These are phyloP conservation scores for Elephas maximus DNA, from an alignment of 2,113 vertebrate genomes.

Conservation along the genomic window DNA sequence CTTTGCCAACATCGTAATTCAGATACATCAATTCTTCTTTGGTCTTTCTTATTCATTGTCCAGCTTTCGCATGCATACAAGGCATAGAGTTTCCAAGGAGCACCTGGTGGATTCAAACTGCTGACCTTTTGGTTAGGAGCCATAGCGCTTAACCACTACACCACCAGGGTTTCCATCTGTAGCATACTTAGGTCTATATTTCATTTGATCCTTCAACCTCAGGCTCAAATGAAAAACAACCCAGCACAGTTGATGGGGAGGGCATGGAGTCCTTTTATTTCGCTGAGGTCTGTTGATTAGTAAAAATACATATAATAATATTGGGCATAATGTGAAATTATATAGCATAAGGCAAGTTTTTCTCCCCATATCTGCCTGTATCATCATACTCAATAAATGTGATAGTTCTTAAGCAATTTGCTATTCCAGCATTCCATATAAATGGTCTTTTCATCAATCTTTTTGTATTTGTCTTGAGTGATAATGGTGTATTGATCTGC, in stretches of 20 bases:
- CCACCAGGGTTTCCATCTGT: no score
- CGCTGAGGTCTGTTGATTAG: not conserved
- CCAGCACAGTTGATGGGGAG: not conserved
- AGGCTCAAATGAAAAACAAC: not conserved
- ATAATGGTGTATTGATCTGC: not conserved
- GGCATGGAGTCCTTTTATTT: not conserved
- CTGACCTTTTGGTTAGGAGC: no score
- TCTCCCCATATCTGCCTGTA: not conserved
- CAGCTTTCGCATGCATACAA: not conserved
- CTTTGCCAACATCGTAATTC: not conserved
- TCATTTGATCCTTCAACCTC: conserved; percentile 3
- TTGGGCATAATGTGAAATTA: not conserved
- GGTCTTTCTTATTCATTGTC: not conserved
- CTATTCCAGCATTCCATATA: not conserved
- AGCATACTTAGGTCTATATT: not conserved
- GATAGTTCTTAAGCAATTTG: not conserved
- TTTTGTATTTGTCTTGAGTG: not conserved
- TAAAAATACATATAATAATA: conserved; percentile 33
- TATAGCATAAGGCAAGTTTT: not conserved
- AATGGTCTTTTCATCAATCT: not conserved
- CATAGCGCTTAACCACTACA: no score
- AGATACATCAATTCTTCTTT: not conserved
- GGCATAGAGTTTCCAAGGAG: no score
- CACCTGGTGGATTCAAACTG: no score
- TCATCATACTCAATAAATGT: not conserved